Base-by-base conservation (phyloP, 2,888 invertebrate genomes). In the Anorthoa munda region DNA sequence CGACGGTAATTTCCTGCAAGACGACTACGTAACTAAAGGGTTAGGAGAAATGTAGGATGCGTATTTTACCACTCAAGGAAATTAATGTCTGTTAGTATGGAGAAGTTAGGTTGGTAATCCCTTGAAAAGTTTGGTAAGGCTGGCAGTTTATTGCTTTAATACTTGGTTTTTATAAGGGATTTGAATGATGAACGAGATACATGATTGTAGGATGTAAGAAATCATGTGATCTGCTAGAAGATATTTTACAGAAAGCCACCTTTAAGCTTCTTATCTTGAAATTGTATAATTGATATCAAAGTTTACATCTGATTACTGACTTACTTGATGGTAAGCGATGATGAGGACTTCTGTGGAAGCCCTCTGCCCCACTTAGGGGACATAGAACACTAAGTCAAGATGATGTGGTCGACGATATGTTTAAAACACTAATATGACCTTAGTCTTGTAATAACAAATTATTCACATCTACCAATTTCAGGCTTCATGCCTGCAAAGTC, bases 1-100 rank as follows among this genome's bases (percentile, higher is more conserved):
- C 88, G 87, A 73, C 86, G 81, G 77, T 78, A 83, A 90, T 90
- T 88, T 89, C 88, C 89, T 79, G 67, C 45, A 76, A 70, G 65
- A 79, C 55, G 67, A 48, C 65, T 81, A 75, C 70, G 67, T 81
- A 75, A 76, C 63, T 21, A 59, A 64, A 76, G 77, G 78, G 76
- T 77, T 73, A 60, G 46, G 73, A 64, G 56, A 72, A 67, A 63
- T 51, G 53, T 71, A 58, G 39, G 39, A 39, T 71, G 71, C 65
- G 81, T 67, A 51, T 55, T 65, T 59, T 59, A 58, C 51, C 51
- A 56, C 23, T 74, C 63, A 39, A n/a, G 66, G 39, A 56, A 66
- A 77, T 70, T 51, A 26, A 64, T 53, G 50, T n/a, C 23, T 67
- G 5, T 21, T n/a, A 18, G 26, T 61, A 60, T 31, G n/a, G 18